These are phyloP conservation scores for Acrobasis suavella DNA, from an alignment of 2,888 invertebrate genomes.

Conservation along the genomic window DNA sequence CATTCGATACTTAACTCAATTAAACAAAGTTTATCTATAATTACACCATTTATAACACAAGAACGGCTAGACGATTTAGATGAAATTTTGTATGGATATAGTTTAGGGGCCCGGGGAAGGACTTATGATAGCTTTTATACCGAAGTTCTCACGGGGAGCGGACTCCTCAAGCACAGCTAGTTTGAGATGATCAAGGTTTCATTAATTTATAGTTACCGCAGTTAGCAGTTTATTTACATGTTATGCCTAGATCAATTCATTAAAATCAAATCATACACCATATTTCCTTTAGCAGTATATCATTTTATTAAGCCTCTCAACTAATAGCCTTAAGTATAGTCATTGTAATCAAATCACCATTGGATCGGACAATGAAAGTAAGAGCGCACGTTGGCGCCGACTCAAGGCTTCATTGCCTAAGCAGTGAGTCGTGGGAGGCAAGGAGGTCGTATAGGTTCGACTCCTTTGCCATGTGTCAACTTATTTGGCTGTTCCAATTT, in stretches of 20 bases:
- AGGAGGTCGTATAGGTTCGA: slow-evolving; percentile 44
- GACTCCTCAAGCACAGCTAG: no score
- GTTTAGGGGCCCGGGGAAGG: no score
- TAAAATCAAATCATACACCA: not conserved
- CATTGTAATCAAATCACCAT: slow-evolving; percentile 62
- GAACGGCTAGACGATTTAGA: no score
- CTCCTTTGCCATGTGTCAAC: slow-evolving; percentile 10
- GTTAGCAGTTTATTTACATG: no score
- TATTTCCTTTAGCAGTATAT: not conserved
- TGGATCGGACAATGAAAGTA: slow-evolving; percentile 71
- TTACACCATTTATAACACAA: no score
- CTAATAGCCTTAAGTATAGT: slow-evolving; percentile 28
- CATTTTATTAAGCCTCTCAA: not conserved
- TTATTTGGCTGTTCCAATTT: slow-evolving; percentile 12
- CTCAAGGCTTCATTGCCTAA: slow-evolving; percentile 70
- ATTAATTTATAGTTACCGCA: no score
- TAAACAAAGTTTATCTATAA: no score
- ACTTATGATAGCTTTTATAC: no score
- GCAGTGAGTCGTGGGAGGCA: slow-evolving; percentile 64
- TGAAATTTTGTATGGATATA: no score
- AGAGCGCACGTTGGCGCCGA: slow-evolving; percentile 66
- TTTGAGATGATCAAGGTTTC: no score
- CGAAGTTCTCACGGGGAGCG: no score
- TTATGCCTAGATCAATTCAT: not conserved
- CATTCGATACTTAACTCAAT: no score